Evolutionary conservation across 1,140 invertebrate species (phyloP), one percentile per base, ranked within the genome.

Genomic region (Magallana ariakensis): DNA sequence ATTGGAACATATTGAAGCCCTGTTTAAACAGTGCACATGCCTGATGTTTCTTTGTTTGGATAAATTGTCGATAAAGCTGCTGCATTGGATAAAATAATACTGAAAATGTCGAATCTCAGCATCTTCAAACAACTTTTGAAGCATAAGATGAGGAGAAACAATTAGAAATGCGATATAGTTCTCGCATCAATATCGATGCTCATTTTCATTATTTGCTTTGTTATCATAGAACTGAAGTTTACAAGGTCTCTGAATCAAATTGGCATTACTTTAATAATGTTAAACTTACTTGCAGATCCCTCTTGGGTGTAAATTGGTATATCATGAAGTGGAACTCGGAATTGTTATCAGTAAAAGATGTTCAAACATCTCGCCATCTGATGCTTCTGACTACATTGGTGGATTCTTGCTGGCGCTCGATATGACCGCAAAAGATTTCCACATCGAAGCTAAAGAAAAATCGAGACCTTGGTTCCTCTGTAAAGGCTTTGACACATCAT

Each of bases 401-500:
- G 97, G 97, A 9, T 98, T 97, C 93, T 96, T 96, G 83, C 94
- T 97, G 6, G 96, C 97, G 5, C 94, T 98, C n/a, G 97, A 97
- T 93, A 96, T 97, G 95, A 97, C 97, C 8, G 97, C 96, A 9
- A 89, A 96, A 87, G 93, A 94, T 84, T 81, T 86, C n/a, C 94
- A 97, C 95, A 94, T 95, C 85, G 94, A 95, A 90, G 96, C 96
- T 11, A 96, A 96, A 91, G 95, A 95, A 82, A 95, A 95, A 88
- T 97, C 97, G 1, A 94, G 95, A 58, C 97, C 97, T 0, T 98
- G 97, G 97, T 95, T 95, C 10, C 89, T 98, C 53, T 96, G 96
- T 3, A 98, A 98, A 95, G 96, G 96, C 3, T 98, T 97, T 92
- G 97, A 98, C 92, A 97, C 97, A 1, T 95, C 97, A 0, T 97